These are phyloP conservation scores for Pandion haliaetus DNA, from an alignment of 2,113 vertebrate genomes.

Conservation along the genomic window DNA sequence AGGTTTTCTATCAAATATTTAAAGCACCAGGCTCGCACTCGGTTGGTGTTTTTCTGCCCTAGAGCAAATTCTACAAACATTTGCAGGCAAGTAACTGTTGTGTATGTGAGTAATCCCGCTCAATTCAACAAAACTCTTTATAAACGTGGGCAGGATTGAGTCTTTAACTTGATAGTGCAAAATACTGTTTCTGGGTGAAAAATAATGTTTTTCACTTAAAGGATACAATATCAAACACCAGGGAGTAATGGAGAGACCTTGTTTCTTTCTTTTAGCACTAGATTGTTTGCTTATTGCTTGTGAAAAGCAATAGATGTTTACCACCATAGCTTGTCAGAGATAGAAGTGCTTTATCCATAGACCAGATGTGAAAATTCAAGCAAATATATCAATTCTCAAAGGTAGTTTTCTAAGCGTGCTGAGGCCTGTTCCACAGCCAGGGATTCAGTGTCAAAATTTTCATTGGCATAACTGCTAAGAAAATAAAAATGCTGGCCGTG, in stretches of 20 bases:
- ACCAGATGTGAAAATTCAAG: background rate
- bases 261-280: background rate
- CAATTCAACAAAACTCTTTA: background rate
- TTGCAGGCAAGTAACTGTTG: background rate
- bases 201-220: background rate
- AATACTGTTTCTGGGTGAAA: background rate
- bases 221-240: background rate
- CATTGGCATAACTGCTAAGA: background rate
- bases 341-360: background rate
- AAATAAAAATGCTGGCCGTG: background rate
- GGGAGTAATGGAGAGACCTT: background rate
- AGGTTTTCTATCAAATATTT: background rate
- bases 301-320: background rate
- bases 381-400: background rate
- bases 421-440: background rate
- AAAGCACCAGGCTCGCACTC: background rate
- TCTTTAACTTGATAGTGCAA: background rate
- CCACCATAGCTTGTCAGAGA: background rate
- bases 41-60: background rate
- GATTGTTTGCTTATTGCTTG: background rate
- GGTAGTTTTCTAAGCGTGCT: background rate
- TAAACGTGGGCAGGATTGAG: background rate
- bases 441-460: background rate
- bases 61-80: background rate
- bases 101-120: background rate